phyloP scores from a whole-genome alignment of 2,888 invertebrate species.

The Ophonus ardosiacus region DNA sequence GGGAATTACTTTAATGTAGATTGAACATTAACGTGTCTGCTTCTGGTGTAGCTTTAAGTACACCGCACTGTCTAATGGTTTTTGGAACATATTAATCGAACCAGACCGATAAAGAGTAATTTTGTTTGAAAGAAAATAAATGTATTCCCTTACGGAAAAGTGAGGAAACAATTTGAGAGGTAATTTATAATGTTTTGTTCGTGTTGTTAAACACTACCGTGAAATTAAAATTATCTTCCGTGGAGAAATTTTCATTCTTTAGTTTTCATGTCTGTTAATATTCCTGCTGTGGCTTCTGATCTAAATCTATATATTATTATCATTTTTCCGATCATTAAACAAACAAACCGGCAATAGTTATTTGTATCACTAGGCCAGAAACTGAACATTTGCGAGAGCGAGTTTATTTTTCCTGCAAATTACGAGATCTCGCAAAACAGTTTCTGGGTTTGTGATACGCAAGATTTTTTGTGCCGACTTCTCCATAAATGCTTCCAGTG shows the following conservation, averaged over 20 bases:
- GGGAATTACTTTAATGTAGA: conserved; percentile 13
- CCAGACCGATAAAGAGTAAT: not conserved
- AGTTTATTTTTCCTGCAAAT: no score
- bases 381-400: no score
- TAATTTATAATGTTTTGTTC: not conserved
- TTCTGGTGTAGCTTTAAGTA: conserved; percentile 4
- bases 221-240: not conserved
- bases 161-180: not conserved
- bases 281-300: no score
- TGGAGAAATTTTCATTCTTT: not conserved
- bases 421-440: no score
- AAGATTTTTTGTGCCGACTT: no score
- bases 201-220: not conserved
- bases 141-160: not conserved
- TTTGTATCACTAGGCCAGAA: no score
- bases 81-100: conserved; percentile 12
- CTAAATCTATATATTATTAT: no score
- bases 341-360: no score
- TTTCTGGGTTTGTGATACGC: no score
- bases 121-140: conserved; percentile 13
- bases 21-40: conserved; percentile 3
- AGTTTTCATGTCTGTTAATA: no score
- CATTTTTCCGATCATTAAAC: no score
- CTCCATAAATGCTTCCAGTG: no score
- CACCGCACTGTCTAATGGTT: conserved; percentile 9